These are phyloP conservation scores for Chymomyza amoena DNA, from an alignment of 2,888 invertebrate species.

Conservation along the genomic window DNA sequence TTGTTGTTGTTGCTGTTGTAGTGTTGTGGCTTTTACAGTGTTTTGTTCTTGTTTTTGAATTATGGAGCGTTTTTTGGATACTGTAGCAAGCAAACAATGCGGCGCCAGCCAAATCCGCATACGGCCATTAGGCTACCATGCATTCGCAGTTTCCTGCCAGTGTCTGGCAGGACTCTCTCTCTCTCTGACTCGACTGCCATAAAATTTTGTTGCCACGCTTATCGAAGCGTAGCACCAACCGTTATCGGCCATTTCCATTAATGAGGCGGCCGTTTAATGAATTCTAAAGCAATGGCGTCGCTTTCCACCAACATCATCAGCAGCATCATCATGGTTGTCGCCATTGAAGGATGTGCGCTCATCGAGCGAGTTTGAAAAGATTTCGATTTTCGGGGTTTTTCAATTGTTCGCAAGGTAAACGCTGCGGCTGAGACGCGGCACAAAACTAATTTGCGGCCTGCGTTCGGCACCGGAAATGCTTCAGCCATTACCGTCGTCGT, in stretches of 20 bases:
- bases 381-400: slow-evolving; percentile 66
- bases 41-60: slow-evolving; percentile 69
- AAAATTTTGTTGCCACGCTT: slow-evolving; percentile 47
- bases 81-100: slow-evolving; percentile 30
- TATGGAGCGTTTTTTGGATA: slow-evolving; percentile 64
- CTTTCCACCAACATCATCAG: slow-evolving; percentile 12
- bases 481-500: slow-evolving; percentile 64
- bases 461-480: slow-evolving; percentile 66
- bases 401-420: slow-evolving; percentile 68
- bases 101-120: slow-evolving; percentile 40
- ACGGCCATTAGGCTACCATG: slow-evolving; percentile 1
- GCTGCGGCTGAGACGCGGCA: slow-evolving; percentile 22
- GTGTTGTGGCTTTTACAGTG: slow-evolving; percentile 21
- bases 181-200: neutral
- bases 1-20: slow-evolving; percentile 7
- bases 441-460: slow-evolving; percentile 70
- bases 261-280: slow-evolving; percentile 71
- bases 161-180: too few relatives aligned
- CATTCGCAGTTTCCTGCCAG: slow-evolving; percentile 15
- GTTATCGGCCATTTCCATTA: slow-evolving; percentile 74
- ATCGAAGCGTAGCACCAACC: slow-evolving; percentile 68
- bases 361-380: slow-evolving; percentile 65
- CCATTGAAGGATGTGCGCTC: slow-evolving; percentile 4
- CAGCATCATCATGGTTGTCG: neutral
- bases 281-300: slow-evolving; percentile 58